Evolutionary conservation across 2,888 invertebrate species (phyloP).

Genomic region (Dynastes maya): DNA sequence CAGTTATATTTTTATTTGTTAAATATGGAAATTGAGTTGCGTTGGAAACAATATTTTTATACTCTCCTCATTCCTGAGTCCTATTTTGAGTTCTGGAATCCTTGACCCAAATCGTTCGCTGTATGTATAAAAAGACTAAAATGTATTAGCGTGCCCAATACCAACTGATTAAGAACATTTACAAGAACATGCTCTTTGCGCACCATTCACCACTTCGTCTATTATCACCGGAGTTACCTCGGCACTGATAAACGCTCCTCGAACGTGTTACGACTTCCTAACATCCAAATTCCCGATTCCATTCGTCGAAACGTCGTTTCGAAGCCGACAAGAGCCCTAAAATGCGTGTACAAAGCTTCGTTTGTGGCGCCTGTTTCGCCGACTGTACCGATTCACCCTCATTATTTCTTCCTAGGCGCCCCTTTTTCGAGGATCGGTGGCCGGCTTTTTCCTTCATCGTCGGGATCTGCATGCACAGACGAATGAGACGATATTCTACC

Average conservation of each 20-base stretch:
- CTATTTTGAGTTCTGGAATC: no score
- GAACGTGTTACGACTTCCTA: slow-evolving; percentile 9
- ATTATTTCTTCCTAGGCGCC: background rate
- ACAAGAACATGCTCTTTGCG: slow-evolving; percentile 1
- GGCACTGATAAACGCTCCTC: slow-evolving; percentile 1
- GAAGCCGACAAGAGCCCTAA: background rate
- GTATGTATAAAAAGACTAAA: background rate
- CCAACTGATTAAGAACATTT: background rate
- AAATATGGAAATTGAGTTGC: no score
- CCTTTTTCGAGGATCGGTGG: background rate
- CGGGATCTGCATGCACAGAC: background rate
- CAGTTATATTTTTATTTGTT: no score
- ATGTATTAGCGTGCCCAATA: background rate
- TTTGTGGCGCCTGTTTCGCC: background rate
- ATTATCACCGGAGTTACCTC: slow-evolving; percentile 11
- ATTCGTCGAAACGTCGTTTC: slow-evolving; percentile 8
- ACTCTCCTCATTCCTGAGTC: no score
- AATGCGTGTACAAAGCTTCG: slow-evolving; percentile 10
- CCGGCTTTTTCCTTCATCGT: background rate
- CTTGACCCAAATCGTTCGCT: no score
- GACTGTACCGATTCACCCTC: slow-evolving; percentile 7
- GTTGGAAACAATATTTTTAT: no score
- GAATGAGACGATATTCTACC: background rate
- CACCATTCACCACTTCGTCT: slow-evolving; percentile 8
- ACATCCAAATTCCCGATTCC: slow-evolving; percentile 8